These are phyloP conservation scores for Irena cyanogastra DNA, from an alignment of 2,113 vertebrate species.

Conservation along the genomic window DNA sequence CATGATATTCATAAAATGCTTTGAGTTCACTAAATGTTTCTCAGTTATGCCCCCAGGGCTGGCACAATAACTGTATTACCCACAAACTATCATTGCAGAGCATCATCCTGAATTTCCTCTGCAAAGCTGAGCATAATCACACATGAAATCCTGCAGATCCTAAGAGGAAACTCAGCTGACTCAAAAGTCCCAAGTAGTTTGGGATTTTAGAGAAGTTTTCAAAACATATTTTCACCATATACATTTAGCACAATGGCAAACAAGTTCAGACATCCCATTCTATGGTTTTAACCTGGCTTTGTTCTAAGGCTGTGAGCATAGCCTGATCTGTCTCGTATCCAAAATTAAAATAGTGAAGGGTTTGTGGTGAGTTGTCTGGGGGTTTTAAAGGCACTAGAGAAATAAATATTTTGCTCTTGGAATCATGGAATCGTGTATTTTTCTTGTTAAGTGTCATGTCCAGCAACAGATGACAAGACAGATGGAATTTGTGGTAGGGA, in stretches of 20 bases:
- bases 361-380: background rate
- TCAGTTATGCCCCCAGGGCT: background rate
- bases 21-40: background rate
- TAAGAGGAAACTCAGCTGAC: background rate
- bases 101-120: background rate
- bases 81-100: background rate
- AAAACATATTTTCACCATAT: background rate
- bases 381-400: background rate
- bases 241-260: background rate
- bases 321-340: background rate
- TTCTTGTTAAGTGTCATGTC: background rate
- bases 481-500: background rate
- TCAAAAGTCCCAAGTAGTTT: background rate
- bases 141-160: background rate
- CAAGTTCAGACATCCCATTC: background rate
- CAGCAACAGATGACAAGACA: background rate
- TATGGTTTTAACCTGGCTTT: background rate
- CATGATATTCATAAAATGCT: background rate
- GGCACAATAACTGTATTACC: background rate
- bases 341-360: background rate
- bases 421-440: background rate
- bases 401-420: background rate
- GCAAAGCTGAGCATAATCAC: background rate
- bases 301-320: background rate
- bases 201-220: background rate